phyloP scores from a whole-genome alignment of 2,797 vertebrate species.

The Tachyglossus aculeatus region DNA sequence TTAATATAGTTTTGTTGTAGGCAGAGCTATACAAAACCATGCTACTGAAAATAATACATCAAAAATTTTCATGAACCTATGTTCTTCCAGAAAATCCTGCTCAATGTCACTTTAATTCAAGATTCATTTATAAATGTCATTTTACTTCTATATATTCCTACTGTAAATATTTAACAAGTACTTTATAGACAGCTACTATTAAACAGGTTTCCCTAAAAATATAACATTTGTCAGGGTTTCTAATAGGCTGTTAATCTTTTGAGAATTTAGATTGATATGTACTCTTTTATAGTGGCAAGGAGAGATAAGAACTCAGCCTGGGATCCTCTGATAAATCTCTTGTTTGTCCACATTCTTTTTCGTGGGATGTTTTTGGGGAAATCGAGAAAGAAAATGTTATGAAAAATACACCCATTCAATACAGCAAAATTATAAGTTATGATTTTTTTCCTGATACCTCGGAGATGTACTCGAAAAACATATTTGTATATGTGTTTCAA shows the following conservation, averaged over 20 bases:
- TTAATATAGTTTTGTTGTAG: no score
- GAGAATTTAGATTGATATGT: constrained; percentile 32
- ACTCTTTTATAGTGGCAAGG: constrained; percentile 14
- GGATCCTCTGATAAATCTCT: constrained; percentile 56
- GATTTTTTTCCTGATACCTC: constrained; percentile 59
- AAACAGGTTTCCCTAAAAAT: constrained; percentile 42
- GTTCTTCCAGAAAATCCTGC: constrained; percentile 13
- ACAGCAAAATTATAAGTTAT: constrained; percentile 10
- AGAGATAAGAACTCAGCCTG: constrained; percentile 25
- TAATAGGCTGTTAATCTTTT: constrained; percentile 1
- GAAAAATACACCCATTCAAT: constrained; percentile 44
- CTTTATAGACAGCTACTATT: constrained; percentile 30
- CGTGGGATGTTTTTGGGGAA: constrained; percentile 54
- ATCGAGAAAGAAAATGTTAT: constrained; percentile 29
- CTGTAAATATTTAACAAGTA: constrained; percentile 39
- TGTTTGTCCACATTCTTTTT: constrained; percentile 44
- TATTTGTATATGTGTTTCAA: no score
- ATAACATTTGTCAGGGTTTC: constrained; percentile 28
- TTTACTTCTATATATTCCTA: constrained; percentile 45
- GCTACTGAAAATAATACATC: no score
- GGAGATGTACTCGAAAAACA: no score
- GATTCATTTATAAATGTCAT: constrained; percentile 14
- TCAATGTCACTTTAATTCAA: constrained; percentile 35
- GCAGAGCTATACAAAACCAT: no score
- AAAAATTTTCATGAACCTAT: constrained; percentile 20